Evolutionary conservation across 2,888 invertebrate genomes (phyloP), one percentile per base, ranked within the genome.

Genomic region (Pachliopta kotzebuea): DNA sequence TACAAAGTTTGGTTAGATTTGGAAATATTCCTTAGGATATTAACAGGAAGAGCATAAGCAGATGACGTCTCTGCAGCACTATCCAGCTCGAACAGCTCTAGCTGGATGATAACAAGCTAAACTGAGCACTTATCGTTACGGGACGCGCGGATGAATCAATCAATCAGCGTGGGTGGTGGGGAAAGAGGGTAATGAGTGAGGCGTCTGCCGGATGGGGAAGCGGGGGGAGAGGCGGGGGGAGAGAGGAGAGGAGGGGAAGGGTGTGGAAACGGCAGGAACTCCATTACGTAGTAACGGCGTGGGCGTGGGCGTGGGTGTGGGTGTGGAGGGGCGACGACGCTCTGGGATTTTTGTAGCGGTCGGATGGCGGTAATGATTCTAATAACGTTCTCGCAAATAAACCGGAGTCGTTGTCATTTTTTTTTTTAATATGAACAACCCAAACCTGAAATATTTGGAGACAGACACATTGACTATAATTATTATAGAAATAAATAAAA

Each of bases 71-170:
- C 24, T 52, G 37, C 57, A 24, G 58, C 62, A 59, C 60, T 56
- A 62, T 64, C 67, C 66, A 64, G 69, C 70, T 65, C 69, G 37
- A 11, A 69, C 67, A 64, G 67, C 26, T 29, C 23, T 70, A 62
- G 72, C 74, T 77, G 14, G 37, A 37, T 81, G 84, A 84, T 84
- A 84, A 84, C 81, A 79, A 79, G 80, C 78, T 79, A 78, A 79
- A 78, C 79, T 77, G 79, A 78, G 77, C 83, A 82, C 84, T 84
- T 83, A 83, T 79, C 83, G 83, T 77, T 76, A 74, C 77, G 73
- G 77, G 71, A 66, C 70, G 72, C 72, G 72, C 69, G 76, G 74
- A 77, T 70, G 79, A 84, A 84, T 84, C 84, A 83, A 84, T 85
- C 83, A 84, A 81, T 78, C 77, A 78, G 72, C 75, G 70, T 65